These are phyloP conservation scores for Chrysomela aeneicollis DNA, from an alignment of 2,888 invertebrate species.

Conservation along the genomic window DNA sequence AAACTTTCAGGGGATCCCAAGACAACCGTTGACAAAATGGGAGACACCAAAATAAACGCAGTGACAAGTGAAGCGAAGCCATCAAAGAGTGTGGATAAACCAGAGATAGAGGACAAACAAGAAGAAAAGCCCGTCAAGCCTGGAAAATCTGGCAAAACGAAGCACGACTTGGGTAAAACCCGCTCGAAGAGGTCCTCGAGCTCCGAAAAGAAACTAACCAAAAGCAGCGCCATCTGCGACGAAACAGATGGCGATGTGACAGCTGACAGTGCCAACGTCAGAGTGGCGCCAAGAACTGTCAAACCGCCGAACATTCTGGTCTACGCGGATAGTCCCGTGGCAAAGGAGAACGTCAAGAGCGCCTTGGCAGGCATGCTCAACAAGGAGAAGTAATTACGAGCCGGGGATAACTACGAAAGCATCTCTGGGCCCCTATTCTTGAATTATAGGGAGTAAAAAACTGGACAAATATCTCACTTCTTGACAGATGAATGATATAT, in stretches of 20 bases:
- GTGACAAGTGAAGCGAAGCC: background rate
- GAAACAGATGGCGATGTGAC: slow-evolving; percentile 36
- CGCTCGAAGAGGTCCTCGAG: slow-evolving; percentile 37
- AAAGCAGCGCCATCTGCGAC: slow-evolving; percentile 42
- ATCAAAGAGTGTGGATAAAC: no score
- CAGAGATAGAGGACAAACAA: no score
- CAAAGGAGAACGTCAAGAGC: slow-evolving; percentile 76
- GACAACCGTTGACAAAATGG: background rate
- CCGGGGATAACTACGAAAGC: no score
- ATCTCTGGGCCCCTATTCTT: no score
- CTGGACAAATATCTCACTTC: no score
- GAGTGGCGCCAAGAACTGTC: slow-evolving; percentile 21
- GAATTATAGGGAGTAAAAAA: no score
- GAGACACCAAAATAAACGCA: no score
- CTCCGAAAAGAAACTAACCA: slow-evolving; percentile 47
- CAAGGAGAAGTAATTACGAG: slow-evolving; percentile 69
- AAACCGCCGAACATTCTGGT: slow-evolving; percentile 85
- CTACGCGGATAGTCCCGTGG: slow-evolving; percentile 79
- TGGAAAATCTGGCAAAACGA: slow-evolving; percentile 16
- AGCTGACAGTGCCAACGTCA: slow-evolving; percentile 2
- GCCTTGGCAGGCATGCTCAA: slow-evolving; percentile 75
- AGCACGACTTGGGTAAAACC: slow-evolving; percentile 13
- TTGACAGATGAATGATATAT: no score
- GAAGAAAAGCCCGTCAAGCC: slow-evolving; percentile 5
- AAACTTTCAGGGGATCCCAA: slow-evolving; percentile 12